Evolutionary conservation across 2,113 vertebrate species (phyloP).

Genomic region (Dasyornis broadbenti): DNA sequence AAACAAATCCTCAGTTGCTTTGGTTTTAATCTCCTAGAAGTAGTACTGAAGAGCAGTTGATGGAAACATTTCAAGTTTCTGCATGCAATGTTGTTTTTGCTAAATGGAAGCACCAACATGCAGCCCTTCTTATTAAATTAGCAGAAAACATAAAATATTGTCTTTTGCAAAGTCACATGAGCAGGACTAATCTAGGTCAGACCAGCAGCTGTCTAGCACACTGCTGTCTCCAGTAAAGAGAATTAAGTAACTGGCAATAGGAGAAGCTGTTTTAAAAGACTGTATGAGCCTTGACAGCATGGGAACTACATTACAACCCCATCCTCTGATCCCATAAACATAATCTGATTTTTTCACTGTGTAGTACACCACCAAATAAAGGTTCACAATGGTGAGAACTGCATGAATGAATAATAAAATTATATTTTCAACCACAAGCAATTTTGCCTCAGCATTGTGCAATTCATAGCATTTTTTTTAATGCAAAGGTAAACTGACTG

Average conservation of each 20-base stretch:
- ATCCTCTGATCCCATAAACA: not conserved
- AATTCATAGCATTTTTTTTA: not conserved
- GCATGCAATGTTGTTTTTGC: not conserved
- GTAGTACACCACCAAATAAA: not conserved
- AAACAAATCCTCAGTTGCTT: not conserved
- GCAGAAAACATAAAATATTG: not conserved
- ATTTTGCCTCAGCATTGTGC: not conserved
- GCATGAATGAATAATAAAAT: not conserved
- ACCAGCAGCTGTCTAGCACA: not conserved
- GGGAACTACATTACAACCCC: not conserved
- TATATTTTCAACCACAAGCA: not conserved
- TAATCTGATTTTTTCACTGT: not conserved
- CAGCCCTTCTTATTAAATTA: not conserved
- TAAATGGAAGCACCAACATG: not conserved
- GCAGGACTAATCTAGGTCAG: not conserved
- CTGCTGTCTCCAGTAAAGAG: not conserved
- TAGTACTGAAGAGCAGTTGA: not conserved
- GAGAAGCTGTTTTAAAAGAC: not conserved
- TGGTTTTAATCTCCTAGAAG: not conserved
- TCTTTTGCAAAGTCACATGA: not conserved
- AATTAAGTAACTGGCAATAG: not conserved
- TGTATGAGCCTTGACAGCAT: not conserved
- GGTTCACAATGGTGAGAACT: not conserved
- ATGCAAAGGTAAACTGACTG: not conserved
- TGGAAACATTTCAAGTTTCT: not conserved